Conservation (phyloP, 2,113 vertebrate genomes). For the Halichoerus grypus region DNA sequence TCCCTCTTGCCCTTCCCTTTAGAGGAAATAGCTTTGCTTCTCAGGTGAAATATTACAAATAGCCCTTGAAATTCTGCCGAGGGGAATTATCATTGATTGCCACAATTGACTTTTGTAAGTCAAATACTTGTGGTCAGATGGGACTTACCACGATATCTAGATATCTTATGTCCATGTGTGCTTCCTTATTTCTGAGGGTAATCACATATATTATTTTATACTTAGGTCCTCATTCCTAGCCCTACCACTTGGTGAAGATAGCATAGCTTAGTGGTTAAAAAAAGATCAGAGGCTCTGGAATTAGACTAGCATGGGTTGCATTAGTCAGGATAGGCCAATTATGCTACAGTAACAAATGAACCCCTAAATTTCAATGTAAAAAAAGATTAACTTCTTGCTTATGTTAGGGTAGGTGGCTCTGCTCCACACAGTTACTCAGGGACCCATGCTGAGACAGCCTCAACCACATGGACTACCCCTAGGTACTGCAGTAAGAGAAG, state of each 20-base stretch:
- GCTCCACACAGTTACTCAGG: background rate
- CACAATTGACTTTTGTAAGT: background rate
- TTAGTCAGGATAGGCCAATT: background rate
- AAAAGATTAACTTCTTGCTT: background rate
- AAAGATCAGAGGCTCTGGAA: background rate
- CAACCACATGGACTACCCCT: background rate
- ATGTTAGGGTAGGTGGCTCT: background rate
- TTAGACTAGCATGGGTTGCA: background rate
- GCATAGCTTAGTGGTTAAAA: background rate
- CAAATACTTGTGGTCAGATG: background rate
- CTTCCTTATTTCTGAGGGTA: background rate
- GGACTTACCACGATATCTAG: background rate
- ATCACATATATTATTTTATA: background rate
- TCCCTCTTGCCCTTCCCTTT: background rate
- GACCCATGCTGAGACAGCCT: background rate
- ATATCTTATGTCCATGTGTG: background rate
- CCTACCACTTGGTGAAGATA: background rate
- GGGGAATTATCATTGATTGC: background rate
- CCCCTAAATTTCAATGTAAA: background rate
- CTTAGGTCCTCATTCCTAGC: background rate
- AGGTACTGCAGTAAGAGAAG: background rate
- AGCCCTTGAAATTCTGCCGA: background rate
- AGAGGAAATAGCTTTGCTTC: background rate
- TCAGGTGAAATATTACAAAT: background rate
- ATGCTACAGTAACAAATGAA: background rate